Percentiles rank a stretch among this genome's conserved stretches.
Conservation (phyloP, 2,797 vertebrate genomes). For the Macropodus opercularis region DNA sequence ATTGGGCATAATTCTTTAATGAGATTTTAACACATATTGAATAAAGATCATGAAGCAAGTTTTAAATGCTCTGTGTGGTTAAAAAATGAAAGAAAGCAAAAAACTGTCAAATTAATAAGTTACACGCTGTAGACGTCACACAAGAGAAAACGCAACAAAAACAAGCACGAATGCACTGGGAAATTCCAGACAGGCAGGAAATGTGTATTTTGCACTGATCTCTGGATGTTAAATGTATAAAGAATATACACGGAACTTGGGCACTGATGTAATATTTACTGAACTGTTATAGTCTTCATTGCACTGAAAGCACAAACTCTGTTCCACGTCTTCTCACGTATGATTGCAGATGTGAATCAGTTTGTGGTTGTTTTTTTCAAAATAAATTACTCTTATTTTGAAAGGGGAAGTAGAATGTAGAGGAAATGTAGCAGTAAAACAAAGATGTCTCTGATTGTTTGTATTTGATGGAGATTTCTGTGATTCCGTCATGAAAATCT, state of each 20-base stretch:
- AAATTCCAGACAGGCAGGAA: not conserved
- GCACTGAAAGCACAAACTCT: slow-evolving; percentile 58
- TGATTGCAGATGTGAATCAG: slow-evolving; percentile 63
- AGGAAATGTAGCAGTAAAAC: slow-evolving; percentile 42
- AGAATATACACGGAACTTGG: slow-evolving; percentile 3
- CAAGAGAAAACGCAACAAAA: not conserved
- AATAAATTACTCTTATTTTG: slow-evolving; percentile 34
- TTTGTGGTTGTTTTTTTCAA: slow-evolving; percentile 65
- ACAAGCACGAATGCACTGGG: too few relatives aligned
- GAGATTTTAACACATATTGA: too few relatives aligned
- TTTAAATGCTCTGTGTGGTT: too few relatives aligned
- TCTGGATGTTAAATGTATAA: not conserved
- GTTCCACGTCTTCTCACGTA: slow-evolving; percentile 58
- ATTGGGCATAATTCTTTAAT: too few relatives aligned
- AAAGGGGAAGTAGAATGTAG: too few relatives aligned
- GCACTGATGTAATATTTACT: too few relatives aligned
- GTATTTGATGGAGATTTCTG: slow-evolving; percentile 19
- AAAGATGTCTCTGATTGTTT: slow-evolving; percentile 31
- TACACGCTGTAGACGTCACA: too few relatives aligned
- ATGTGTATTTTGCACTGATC: slow-evolving; percentile 43
- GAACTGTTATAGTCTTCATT: slow-evolving; percentile 24
- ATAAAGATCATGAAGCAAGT: too few relatives aligned
- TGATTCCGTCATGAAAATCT: slow-evolving; percentile 19
- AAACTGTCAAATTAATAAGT: too few relatives aligned
- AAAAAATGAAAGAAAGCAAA: too few relatives aligned